Evolutionary conservation across 1,140 invertebrate genomes (phyloP).

Genomic region (Macrobrachium nipponense): DNA sequence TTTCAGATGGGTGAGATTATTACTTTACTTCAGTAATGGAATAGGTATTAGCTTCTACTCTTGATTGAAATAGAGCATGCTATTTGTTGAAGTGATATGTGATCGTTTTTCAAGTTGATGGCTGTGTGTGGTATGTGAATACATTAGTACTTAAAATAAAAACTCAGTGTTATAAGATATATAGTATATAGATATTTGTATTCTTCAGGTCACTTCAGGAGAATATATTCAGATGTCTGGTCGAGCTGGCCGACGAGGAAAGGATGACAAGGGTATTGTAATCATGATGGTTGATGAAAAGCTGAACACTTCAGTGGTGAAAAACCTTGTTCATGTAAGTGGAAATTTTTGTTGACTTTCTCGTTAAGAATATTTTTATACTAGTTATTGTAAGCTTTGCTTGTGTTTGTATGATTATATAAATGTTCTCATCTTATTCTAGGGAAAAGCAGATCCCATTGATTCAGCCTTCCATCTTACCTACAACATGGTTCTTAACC

Average conservation of each 20-base stretch:
- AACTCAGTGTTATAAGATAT: not conserved
- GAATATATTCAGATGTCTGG: constrained; percentile 99
- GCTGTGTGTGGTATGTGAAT: too few relatives aligned
- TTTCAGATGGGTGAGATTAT: constrained; percentile 82
- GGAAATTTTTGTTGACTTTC: not conserved
- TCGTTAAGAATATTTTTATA: not conserved
- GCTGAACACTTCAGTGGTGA: constrained; percentile 85
- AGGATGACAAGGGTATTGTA: constrained; percentile 98
- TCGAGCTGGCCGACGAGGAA: constrained; percentile 93
- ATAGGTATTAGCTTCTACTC: too few relatives aligned
- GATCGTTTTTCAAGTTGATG: too few relatives aligned
- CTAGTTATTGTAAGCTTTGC: not conserved
- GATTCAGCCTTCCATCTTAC: constrained; percentile 99
- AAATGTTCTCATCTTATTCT: not conserved
- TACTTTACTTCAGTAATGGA: not conserved
- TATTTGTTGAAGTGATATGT: too few relatives aligned
- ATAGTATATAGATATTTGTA: not conserved
- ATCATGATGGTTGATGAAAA: constrained; percentile 99
- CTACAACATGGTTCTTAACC: constrained; percentile 88
- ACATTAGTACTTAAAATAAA: not conserved
- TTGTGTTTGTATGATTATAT: not conserved
- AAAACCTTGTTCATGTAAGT: constrained; percentile 60
- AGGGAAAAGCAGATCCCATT: constrained; percentile 91
- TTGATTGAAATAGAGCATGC: too few relatives aligned
- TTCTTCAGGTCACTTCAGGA: constrained; percentile 86